Conservation (phyloP, 2,888 invertebrate species). For the Amphiduros pacificus region DNA sequence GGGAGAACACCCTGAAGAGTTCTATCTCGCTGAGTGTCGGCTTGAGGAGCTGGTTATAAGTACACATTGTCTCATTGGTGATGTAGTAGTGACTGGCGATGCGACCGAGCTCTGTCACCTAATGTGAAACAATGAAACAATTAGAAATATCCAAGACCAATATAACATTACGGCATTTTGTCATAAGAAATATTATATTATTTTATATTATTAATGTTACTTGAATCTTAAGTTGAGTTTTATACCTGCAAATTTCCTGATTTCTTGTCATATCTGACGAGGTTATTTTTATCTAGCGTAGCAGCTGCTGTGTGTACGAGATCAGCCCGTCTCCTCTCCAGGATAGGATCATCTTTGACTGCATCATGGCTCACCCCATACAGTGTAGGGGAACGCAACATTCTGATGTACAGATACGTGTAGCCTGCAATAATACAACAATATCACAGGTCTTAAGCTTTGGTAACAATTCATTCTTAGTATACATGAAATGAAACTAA, state of each 20-base stretch:
- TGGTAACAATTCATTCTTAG: neutral
- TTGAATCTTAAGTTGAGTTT: slow-evolving; percentile 14
- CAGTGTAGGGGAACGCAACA: slow-evolving; percentile 85
- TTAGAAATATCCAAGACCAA: too few relatives aligned
- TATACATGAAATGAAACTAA: too few relatives aligned
- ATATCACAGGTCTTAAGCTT: neutral
- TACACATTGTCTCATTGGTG: slow-evolving; percentile 93
- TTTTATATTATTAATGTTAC: too few relatives aligned
- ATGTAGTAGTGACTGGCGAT: slow-evolving; percentile 99
- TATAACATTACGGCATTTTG: too few relatives aligned
- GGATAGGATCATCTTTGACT: slow-evolving; percentile 76
- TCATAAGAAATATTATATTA: too few relatives aligned
- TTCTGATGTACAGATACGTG: slow-evolving; percentile 93
- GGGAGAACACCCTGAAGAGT: slow-evolving; percentile 92
- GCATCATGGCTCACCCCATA: slow-evolving; percentile 76
- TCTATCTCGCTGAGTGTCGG: slow-evolving; percentile 97
- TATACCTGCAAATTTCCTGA: slow-evolving; percentile 77
- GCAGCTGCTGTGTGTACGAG: slow-evolving; percentile 92
- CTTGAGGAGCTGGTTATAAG: slow-evolving; percentile 94
- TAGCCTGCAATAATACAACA: slow-evolving; percentile 66
- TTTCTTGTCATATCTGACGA: slow-evolving; percentile 89
- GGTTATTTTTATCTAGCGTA: slow-evolving; percentile 87
- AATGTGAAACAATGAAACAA: too few relatives aligned
- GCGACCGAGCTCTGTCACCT: slow-evolving; percentile 91
- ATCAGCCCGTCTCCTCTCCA: slow-evolving; percentile 91